Conservation (phyloP, 1,140 invertebrate genomes). For the Pogonomyrmex barbatus region DNA sequence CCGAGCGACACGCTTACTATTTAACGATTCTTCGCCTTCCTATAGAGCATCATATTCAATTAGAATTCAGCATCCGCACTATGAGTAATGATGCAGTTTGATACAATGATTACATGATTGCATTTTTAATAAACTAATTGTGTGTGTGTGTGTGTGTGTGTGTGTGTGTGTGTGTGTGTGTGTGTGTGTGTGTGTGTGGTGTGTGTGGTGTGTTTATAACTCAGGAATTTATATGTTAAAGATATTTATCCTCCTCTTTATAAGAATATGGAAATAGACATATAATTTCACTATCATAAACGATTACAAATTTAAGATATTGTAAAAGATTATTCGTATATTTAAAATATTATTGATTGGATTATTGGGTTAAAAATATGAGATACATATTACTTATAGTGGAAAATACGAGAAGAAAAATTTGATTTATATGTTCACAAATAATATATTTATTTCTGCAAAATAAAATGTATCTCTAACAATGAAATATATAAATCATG, state of each 20-base stretch:
- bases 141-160: no score
- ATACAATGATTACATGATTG: constrained; percentile 16
- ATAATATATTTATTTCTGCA: neutral
- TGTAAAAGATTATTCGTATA: neutral
- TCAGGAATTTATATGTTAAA: neutral
- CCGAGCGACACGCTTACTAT: constrained; percentile 16
- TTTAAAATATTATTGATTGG: neutral
- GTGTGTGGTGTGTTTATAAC: neutral
- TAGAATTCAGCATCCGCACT: constrained; percentile 21
- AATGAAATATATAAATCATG: neutral
- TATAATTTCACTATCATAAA: neutral
- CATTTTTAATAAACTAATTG: neutral
- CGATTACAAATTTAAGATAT: neutral
- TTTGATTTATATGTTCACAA: neutral
- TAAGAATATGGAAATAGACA: neutral
- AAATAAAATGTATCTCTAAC: neutral
- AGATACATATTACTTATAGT: neutral
- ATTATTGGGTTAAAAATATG: neutral
- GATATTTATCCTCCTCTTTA: neutral
- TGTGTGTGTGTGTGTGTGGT: neutral
- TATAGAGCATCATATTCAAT: neutral
- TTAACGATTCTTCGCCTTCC: constrained; percentile 33
- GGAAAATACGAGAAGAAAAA: neutral
- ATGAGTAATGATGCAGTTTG: neutral
- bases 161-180: no score